phyloP scores from a whole-genome alignment of 2,797 vertebrate species.

The Cheirogaleus major region DNA sequence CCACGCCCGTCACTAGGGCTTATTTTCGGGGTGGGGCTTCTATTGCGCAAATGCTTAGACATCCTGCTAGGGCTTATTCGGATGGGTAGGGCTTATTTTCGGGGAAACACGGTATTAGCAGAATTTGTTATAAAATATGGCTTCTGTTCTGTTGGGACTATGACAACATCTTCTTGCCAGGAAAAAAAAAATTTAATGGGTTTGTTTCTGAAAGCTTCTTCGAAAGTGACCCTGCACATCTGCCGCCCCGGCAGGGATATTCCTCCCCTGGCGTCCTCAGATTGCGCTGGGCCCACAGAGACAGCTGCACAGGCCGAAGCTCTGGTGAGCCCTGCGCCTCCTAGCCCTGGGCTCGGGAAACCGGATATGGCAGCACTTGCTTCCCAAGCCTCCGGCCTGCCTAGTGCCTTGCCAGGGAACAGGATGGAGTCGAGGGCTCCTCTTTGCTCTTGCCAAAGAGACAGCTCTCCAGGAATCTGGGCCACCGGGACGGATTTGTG shows the following conservation, averaged over 20 bases:
- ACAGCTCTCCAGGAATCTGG: slow-evolving; percentile 32
- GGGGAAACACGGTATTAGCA: background rate
- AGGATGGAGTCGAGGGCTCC: background rate
- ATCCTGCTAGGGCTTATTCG: no score
- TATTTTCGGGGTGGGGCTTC: no score
- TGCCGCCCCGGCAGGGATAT: background rate
- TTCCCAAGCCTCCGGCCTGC: background rate
- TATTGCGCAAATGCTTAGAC: no score
- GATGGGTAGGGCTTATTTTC: no score
- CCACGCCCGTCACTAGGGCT: no score
- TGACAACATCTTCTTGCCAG: background rate
- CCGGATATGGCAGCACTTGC: background rate
- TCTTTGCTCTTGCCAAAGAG: slow-evolving; percentile 30
- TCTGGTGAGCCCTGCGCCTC: background rate
- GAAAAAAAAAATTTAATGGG: background rate
- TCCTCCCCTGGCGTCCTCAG: background rate
- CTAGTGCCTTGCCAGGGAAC: background rate
- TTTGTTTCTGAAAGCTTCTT: slow-evolving; percentile 48
- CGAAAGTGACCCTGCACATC: slow-evolving; percentile 36
- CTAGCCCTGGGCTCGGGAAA: background rate
- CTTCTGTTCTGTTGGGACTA: background rate
- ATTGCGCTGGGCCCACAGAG: background rate
- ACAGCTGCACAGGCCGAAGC: background rate
- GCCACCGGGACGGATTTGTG: background rate
- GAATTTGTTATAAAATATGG: slow-evolving; percentile 28